phyloP scores from a whole-genome alignment of 2,797 vertebrate genomes.

The Gastrophryne carolinensis region DNA sequence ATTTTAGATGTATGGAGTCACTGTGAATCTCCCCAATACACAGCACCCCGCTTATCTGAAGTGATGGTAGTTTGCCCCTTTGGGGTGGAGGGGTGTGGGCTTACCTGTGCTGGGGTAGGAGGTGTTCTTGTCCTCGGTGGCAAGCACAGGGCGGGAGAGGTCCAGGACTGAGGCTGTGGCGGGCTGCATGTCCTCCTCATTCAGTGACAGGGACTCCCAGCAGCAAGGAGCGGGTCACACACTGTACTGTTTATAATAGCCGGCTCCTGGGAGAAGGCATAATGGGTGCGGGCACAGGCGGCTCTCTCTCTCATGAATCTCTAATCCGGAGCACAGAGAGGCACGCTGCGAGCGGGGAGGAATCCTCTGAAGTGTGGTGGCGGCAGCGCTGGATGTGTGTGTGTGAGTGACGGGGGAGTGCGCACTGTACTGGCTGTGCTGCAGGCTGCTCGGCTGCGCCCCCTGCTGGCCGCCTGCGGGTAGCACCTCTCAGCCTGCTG shows the following conservation, averaged over 20 bases:
- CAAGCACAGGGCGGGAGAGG: conserved; percentile 60
- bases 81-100: no score
- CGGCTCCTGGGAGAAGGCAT: conserved; percentile 14
- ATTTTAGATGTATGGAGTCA: no score
- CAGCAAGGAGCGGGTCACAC: not conserved
- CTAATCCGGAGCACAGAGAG: conserved; percentile 11
- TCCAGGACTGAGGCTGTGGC: conserved; percentile 67
- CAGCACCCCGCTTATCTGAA: no score
- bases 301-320: conserved; percentile 34
- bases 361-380: conserved; percentile 27
- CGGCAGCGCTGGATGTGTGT: no score
- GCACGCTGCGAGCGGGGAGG: conserved; percentile 15
- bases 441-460: conserved; percentile 26
- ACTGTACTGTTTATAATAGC: not conserved
- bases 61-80: no score
- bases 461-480: not conserved
- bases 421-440: conserved; percentile 21
- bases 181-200: conserved; percentile 53
- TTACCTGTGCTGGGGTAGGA: conserved; percentile 70
- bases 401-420: conserved; percentile 5
- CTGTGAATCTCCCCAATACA: no score
- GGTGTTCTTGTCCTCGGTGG: conserved; percentile 54
- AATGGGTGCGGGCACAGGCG: conserved; percentile 4
- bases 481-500: not conserved
- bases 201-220: conserved; percentile 1